phyloP scores from a whole-genome alignment of 2,797 vertebrate genomes.

The Phataginus tetradactyla region DNA sequence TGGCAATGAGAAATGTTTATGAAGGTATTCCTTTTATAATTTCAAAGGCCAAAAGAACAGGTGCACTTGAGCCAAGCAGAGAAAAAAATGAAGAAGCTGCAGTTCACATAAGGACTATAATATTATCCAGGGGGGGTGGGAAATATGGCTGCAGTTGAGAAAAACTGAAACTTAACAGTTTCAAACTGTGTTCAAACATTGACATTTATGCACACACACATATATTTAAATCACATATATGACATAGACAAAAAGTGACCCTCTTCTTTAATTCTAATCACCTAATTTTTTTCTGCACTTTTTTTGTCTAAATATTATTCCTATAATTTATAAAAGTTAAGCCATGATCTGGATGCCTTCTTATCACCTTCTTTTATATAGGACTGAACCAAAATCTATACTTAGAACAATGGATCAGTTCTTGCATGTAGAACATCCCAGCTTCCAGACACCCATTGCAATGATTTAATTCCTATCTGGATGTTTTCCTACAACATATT shows the following conservation, averaged over 20 bases:
- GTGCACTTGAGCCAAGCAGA: slow-evolving; percentile 42
- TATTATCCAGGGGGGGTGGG: not conserved
- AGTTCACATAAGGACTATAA: slow-evolving; percentile 55
- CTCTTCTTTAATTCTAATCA: not conserved
- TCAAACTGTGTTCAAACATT: slow-evolving; percentile 37
- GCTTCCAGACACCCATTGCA: not conserved
- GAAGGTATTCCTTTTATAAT: slow-evolving; percentile 50
- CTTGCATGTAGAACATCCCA: not conserved
- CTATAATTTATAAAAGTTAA: not conserved
- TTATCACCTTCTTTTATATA: not conserved
- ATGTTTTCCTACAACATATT: not conserved
- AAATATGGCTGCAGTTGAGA: not conserved
- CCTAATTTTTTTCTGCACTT: not conserved
- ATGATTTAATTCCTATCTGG: not conserved
- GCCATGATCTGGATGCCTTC: not conserved
- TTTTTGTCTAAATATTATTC: not conserved
- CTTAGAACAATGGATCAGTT: not conserved
- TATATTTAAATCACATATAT: not conserved
- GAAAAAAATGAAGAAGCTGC: not conserved
- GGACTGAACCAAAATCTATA: not conserved
- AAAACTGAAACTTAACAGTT: slow-evolving; percentile 14
- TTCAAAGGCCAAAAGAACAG: slow-evolving; percentile 66
- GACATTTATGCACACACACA: not conserved
- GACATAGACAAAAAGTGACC: not conserved
- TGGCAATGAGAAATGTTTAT: slow-evolving; percentile 54